phyloP scores from a whole-genome alignment of 2,113 vertebrate genomes.

The Notarius lentiginosus region DNA sequence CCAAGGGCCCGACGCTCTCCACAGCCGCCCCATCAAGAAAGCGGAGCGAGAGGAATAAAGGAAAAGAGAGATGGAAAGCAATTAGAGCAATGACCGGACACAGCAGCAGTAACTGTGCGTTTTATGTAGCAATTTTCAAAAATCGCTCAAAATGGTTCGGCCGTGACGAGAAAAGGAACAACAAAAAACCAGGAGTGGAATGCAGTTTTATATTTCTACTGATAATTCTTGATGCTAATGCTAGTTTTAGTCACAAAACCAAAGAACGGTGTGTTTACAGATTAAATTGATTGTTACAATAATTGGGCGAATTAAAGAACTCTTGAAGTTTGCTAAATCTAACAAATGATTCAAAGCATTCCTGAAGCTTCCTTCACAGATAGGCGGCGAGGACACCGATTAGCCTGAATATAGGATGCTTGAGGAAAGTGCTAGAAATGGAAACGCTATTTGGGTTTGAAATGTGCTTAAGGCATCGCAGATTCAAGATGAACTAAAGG shows the following conservation, averaged over 20 bases:
- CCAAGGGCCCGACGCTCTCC: constrained; percentile 73
- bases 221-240: not conserved
- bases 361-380: not conserved
- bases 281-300: too few relatives aligned
- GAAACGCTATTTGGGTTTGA: constrained; percentile 15
- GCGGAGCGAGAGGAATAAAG: constrained; percentile 61
- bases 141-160: constrained; percentile 45
- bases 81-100: constrained; percentile 68
- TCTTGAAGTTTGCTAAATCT: not conserved
- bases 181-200: not conserved
- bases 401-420: constrained; percentile 67
- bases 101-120: constrained; percentile 68
- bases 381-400: not conserved
- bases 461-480: not conserved
- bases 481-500: constrained; percentile 28
- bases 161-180: not conserved
- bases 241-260: not conserved
- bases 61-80: constrained; percentile 65
- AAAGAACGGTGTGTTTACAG: not conserved
- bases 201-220: not conserved
- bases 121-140: constrained; percentile 61
- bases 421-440: constrained; percentile 49
- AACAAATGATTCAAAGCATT: not conserved
- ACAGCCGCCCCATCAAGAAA: constrained; percentile 66
- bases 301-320: not conserved